Percentiles rank a stretch among this genome's conserved stretches.
phyloP scores from a whole-genome alignment of 2,797 vertebrate species.

The Sylvia borin region DNA sequence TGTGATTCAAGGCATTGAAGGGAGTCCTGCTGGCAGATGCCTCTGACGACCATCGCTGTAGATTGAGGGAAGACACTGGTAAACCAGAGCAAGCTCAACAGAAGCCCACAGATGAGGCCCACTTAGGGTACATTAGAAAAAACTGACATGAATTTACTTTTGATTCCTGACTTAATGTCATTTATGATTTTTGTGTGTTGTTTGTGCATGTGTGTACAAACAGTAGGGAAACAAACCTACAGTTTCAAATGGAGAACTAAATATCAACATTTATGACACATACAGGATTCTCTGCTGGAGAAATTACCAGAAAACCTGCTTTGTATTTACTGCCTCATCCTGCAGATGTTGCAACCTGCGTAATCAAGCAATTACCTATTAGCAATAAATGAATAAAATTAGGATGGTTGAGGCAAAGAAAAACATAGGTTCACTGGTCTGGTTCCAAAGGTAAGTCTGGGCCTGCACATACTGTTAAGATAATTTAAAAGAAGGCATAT shows the following conservation, averaged over 20 bases:
- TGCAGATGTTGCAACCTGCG: fast-evolving
- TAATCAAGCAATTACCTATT: neutral
- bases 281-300: neutral
- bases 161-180: neutral
- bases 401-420: neutral
- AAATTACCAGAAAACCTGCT: neutral
- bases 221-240: neutral
- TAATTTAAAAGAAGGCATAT: neutral
- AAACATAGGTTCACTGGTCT: fast-evolving
- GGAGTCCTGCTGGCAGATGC: neutral
- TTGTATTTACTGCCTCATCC: neutral
- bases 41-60: neutral
- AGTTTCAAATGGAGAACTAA: neutral
- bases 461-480: neutral
- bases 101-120: neutral
- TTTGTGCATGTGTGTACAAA: neutral
- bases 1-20: neutral
- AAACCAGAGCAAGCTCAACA: neutral
- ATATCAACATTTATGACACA: neutral
- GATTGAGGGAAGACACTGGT: neutral
- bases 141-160: neutral
- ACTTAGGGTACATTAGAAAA: neutral
- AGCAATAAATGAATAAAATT: neutral
- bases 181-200: too few relatives aligned
- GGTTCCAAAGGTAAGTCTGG: neutral